Base-by-base conservation (phyloP, 2,888 invertebrate genomes). In the Villa cingulata region DNA sequence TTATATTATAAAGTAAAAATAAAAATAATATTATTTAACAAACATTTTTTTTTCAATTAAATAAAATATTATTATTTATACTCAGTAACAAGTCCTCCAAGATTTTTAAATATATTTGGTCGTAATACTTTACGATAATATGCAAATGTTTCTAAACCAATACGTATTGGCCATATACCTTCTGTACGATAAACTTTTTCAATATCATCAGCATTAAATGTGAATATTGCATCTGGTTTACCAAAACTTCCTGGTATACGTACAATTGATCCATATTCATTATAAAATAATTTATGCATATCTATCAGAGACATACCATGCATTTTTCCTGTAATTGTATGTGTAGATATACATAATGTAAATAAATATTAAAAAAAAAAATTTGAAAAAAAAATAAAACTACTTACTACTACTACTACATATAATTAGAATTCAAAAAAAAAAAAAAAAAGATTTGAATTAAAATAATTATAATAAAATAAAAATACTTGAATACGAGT, bases 151-250 rank as follows among this genome's bases (percentile, higher is more conserved):
- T 69, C 65, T 32, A 74, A 57, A 1, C 68, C 66, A 2, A 65
- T 55, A 43, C 74, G 62, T n/a, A 60, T 51, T 1, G 74, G 74
- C 69, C 71, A 72, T 15, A 48, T n/a, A 17, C 53, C 52, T 42
- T 50, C 50, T 15, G 43, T 37, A 10, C 53, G 45, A 41, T 65
- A 65, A 36, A 51, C 43, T 20, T 41, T 49, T 43, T 48, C 48
- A 39, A 51, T 48, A 42, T 53, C 43, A 4, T 48, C 37, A 2
- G 47, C 36, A 37, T 49, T 45, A 37, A 41, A 49, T 15, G 44
- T 41, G 17, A 51, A 41, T 17, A 53, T 14, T 12, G 44, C 12
- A 45, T 51, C 49, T 29, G 36, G 41, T n/a, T 36, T 19, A 14
- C 49, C 46, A 17, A 49, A 18, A 18, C 49, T 14, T 12, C 48